Base-by-base conservation (phyloP, 2,888 invertebrate genomes). In the Pollenia amentaria region DNA sequence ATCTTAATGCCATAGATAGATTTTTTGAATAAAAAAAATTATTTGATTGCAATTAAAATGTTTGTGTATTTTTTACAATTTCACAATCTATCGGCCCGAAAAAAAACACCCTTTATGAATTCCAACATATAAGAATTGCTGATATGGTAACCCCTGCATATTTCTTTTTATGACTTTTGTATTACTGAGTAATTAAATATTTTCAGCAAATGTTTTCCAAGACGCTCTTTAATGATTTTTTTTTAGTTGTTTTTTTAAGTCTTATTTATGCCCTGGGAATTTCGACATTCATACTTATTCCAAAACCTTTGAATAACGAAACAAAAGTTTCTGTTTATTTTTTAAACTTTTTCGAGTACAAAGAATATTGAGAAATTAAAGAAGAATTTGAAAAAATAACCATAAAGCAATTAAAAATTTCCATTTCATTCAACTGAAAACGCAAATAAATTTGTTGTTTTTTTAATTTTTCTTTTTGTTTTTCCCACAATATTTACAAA, bases 391-490 rank as follows among this genome's bases (percentile, higher is more conserved):
- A 12, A 44, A 81, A 72, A 62, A 77, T 60, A 84, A 67, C 75
- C 69, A 55, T 72, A 82, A 77, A 90, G 92, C 92, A 91, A 92
- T 91, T 91, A 91, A 91, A 91, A 91, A 92, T 90, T 91, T 91
- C 91, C 91, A 90, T 91, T 91, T 91, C 91, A 92, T 89, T 91
- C 91, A 91, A 91, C 92, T 89, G 89, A 88, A 91, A 78, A 82
- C 53, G 11, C 64, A 83, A 83, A 81, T 12, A 72, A 65, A 18
- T 57, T 67, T 72, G 29, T 70, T 55, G 60, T 29, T 46, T 29
- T 29, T 48, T 14, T 53, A 29, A 62, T 79, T 62, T 42, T 69
- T 75, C 21, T 21, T 67, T 72, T 76, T 64, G 21, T 57, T 67
- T 55, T 83, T 86, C 51, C 16, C 65, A 62, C 51, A 72, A 83